phyloP scores from a whole-genome alignment of 92 coral and sea anemone species.

The Porites divaricata region DNA sequence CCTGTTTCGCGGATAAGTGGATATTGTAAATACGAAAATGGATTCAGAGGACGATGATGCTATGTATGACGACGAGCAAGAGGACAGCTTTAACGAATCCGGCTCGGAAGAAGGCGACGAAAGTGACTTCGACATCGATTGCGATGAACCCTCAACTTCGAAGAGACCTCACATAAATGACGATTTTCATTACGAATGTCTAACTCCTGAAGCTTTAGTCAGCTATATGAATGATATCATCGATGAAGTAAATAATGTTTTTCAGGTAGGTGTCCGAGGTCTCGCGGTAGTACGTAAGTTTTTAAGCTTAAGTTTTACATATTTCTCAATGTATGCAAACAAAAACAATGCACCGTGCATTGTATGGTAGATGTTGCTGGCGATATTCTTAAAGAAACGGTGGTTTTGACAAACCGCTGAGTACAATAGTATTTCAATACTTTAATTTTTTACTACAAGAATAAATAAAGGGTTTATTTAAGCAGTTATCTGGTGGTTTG shows the following conservation, averaged over 20 bases:
- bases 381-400: conserved; percentile 5
- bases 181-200: conserved; percentile 98
- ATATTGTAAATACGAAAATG: conserved; percentile 52
- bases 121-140: conserved; percentile 93
- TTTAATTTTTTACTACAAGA: background rate
- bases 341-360: conserved; percentile 15
- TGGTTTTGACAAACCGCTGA: background rate
- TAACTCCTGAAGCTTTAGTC: conserved; percentile 96
- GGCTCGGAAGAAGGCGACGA: conserved; percentile 90
- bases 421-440: too few species aligned
- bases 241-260: conserved; percentile 97
- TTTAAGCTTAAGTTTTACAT: background rate
- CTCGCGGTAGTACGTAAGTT: conserved; percentile 20
- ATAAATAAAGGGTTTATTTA: background rate
- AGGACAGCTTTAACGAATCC: conserved; percentile 79
- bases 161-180: conserved; percentile 88
- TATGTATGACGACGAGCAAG: conserved; percentile 80
- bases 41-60: conserved; percentile 98
- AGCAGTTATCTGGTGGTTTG: background rate
- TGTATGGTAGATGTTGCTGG: background rate
- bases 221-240: conserved; percentile 95
- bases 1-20: background rate
- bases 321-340: conserved; percentile 36
- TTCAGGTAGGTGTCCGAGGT: conserved; percentile 77
- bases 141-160: conserved; percentile 92